Evolutionary conservation across 2,888 invertebrate species (phyloP).

Genomic region (Clunio marinus): DNA sequence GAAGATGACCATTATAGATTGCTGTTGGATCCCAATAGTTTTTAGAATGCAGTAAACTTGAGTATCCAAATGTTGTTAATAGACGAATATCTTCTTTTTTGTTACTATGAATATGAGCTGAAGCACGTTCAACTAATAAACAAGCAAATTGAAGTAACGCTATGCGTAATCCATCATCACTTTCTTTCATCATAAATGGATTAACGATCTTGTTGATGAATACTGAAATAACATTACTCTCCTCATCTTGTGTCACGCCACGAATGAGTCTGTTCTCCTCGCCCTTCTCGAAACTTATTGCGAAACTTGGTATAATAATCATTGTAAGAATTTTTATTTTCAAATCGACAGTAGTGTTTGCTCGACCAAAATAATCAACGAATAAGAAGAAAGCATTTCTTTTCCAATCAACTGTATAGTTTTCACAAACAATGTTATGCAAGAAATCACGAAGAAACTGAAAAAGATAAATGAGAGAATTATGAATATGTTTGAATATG

Average conservation of each 20-base stretch:
- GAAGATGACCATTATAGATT: conserved; percentile 91
- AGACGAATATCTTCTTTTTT: conserved; percentile 88
- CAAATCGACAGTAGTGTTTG: conserved; percentile 74
- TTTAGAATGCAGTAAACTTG: conserved; percentile 82
- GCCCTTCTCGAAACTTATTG: conserved; percentile 87
- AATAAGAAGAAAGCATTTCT: conserved; percentile 91
- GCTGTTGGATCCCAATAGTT: conserved; percentile 96
- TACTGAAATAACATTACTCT: conserved; percentile 88
- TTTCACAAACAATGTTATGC: conserved; percentile 83
- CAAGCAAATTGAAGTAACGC: conserved; percentile 94
- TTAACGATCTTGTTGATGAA: conserved; percentile 91
- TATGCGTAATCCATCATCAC: conserved; percentile 84
- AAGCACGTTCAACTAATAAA: conserved; percentile 89
- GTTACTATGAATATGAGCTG: conserved; percentile 94
- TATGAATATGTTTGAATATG: background rate
- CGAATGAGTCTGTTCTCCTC: conserved; percentile 84
- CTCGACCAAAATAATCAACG: conserved; percentile 80
- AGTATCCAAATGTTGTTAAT: conserved; percentile 99
- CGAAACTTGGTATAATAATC: conserved; percentile 90
- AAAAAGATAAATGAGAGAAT: conserved; percentile 45
- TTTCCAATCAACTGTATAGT: conserved; percentile 93
- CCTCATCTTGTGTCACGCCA: conserved; percentile 68
- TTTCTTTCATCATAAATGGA: conserved; percentile 83
- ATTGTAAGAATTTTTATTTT: conserved; percentile 89
- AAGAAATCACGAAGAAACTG: conserved; percentile 84